Evolutionary conservation across 2,113 vertebrate genomes (phyloP), one percentile per base, ranked within the genome.

Genomic region (Mus pahari): DNA sequence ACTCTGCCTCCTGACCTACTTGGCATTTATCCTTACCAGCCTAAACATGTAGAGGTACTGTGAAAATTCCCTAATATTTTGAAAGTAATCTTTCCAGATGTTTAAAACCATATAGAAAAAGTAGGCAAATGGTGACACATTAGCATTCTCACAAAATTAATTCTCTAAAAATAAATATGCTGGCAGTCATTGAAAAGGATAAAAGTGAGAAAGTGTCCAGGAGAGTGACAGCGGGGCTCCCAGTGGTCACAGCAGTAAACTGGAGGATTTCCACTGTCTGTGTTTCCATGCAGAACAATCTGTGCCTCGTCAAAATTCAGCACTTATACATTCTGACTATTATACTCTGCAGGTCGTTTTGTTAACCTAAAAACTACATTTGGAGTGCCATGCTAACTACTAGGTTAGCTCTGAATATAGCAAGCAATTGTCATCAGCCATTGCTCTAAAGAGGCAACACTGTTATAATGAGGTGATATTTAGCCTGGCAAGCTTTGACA

Each of bases 161-260:
- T 55, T 96, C 97, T 97, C 66, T 17, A 14, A 95, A 89, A 97
- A 94, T 97, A 96, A 90, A 73, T 10, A 24, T 91, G 13, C 82
- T 97, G 4, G 2, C 33, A 95, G 28, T 87, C 90, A 70, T 12
- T n/a, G 58, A 53, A 60, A 62, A 91, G 94, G 71, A 90, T 0
- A 77, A 42, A 20, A 26, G 10, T 50, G 48, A 66, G 81, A 97
- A 87, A 48, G 16, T 22, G 31, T 86, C 28, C 31, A 68, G 19
- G 42, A 24, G 1, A 36, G 33, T 86, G 45, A 45, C 45, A 78
- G 3, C 3, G 71, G 36, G 24, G 36, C 5, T 53, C 28, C 60
- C 45, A 82, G 8, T 33, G 82, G 24, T 92, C 31, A 42, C 88
- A 97, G 71, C 22, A 94, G 13, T 89, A 33, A 33, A 90, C 10